These are phyloP conservation scores for Paralvinella palmiformis DNA, from an alignment of 1,140 invertebrate species.

Conservation along the genomic window DNA sequence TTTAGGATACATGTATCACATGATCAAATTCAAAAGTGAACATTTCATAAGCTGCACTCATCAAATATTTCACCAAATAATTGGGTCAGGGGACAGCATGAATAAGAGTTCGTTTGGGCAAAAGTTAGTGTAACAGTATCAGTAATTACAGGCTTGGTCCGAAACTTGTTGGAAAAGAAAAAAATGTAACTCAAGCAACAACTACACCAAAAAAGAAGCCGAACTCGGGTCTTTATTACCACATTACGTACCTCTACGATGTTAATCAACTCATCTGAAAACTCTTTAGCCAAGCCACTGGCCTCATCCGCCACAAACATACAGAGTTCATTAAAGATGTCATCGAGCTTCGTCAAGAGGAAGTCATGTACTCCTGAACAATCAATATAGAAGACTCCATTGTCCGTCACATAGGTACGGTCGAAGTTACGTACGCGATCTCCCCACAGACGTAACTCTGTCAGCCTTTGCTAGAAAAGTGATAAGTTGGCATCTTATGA, in stretches of 20 bases:
- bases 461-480: constrained; percentile 44
- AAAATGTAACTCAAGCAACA: background rate
- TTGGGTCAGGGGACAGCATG: too few relatives aligned
- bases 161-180: too few relatives aligned
- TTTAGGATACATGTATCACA: too few relatives aligned
- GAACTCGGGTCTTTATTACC: too few relatives aligned
- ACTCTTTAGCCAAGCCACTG: constrained; percentile 29
- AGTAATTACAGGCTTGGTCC: too few relatives aligned
- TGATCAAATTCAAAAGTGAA: too few relatives aligned
- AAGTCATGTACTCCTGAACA: constrained; percentile 39
- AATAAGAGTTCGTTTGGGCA: too few relatives aligned
- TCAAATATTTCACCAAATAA: too few relatives aligned
- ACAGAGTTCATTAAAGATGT: constrained; percentile 43
- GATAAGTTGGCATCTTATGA: too few relatives aligned
- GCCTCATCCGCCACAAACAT: constrained; percentile 42
- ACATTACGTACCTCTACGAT: constrained; percentile 34
- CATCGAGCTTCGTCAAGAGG: constrained; percentile 39
- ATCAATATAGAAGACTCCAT: constrained; percentile 43
- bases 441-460: constrained; percentile 40
- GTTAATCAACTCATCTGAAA: constrained; percentile 39
- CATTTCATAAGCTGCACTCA: background rate
- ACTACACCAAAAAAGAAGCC: background rate
- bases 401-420: constrained; percentile 36
- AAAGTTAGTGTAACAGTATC: too few relatives aligned
- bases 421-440: constrained; percentile 46